Conservation (phyloP, 2,113 vertebrate species). For the Athene cunicularia region DNA sequence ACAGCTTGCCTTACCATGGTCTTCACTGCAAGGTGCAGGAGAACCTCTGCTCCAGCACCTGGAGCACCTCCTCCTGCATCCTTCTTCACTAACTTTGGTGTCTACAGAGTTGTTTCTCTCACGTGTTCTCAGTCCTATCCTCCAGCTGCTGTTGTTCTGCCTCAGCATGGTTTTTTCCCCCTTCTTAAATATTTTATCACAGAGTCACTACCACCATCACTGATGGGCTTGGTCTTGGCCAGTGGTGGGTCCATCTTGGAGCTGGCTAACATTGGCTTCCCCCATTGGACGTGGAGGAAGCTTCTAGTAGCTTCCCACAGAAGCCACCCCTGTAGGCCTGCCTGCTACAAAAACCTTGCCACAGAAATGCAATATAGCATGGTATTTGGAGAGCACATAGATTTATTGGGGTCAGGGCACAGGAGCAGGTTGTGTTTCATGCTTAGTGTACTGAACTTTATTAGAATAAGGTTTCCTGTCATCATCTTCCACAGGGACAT, state of each 20-base stretch:
- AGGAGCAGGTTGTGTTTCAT: background rate
- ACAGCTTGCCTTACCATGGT: too few species aligned
- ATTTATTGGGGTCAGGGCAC: background rate
- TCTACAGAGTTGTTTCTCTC: background rate
- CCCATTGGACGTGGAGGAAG: fast-evolving
- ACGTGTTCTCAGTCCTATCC: background rate
- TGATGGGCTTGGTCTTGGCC: fast-evolving
- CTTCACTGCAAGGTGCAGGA: fast-evolving
- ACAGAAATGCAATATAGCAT: background rate
- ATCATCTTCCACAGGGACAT: background rate
- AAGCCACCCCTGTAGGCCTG: background rate
- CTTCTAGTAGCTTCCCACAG: background rate
- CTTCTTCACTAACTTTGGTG: background rate
- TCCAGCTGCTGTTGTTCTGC: background rate
- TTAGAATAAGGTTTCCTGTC: background rate
- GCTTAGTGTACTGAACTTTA: background rate
- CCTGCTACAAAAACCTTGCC: background rate
- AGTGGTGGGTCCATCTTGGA: fast-evolving
- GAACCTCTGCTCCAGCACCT: fast-evolving
- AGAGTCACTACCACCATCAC: fast-evolving
- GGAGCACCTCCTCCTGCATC: background rate
- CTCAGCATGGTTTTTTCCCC: background rate
- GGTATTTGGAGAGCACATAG: background rate
- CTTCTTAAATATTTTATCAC: background rate
- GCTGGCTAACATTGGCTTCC: fast-evolving